Conservation (phyloP, 2,888 invertebrate species). For the Liodrosophila aerea region DNA sequence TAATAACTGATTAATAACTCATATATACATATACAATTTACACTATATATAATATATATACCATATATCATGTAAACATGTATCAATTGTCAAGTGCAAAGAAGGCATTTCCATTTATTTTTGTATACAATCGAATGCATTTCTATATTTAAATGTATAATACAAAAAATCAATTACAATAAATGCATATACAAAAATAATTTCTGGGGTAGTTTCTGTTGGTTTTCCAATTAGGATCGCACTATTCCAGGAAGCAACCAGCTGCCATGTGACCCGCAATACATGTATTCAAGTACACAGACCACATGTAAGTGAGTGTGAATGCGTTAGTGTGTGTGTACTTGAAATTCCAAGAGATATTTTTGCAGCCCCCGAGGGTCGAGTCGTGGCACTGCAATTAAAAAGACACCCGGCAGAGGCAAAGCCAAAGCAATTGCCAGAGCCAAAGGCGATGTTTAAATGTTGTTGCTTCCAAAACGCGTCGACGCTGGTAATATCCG, state of each 20-base stretch:
- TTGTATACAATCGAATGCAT: slow-evolving; percentile 59
- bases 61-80: slow-evolving; percentile 7
- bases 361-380: slow-evolving; percentile 72
- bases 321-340: slow-evolving; percentile 46
- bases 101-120: slow-evolving; percentile 50
- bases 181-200: slow-evolving; percentile 43
- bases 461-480: slow-evolving; percentile 56
- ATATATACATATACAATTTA: slow-evolving; percentile 28
- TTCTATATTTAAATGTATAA: slow-evolving; percentile 59
- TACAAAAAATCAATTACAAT: slow-evolving; percentile 21
- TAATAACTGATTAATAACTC: slow-evolving; percentile 47
- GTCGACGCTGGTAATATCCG: slow-evolving; percentile 22
- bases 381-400: slow-evolving; percentile 65
- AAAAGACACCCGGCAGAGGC: slow-evolving; percentile 55
- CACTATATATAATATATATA: slow-evolving; percentile 17
- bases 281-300: slow-evolving; percentile 52
- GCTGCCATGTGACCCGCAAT: slow-evolving; percentile 58
- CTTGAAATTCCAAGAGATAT: slow-evolving; percentile 76
- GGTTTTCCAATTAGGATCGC: slow-evolving; percentile 33
- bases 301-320: slow-evolving; percentile 8
- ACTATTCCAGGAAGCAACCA: slow-evolving; percentile 51
- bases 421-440: slow-evolving; percentile 8
- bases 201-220: slow-evolving; percentile 22
- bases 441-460: slow-evolving; percentile 20
- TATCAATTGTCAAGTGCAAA: slow-evolving; percentile 46